Conservation (phyloP, 2,797 vertebrate species). For the Geotrypetes seraphini region DNA sequence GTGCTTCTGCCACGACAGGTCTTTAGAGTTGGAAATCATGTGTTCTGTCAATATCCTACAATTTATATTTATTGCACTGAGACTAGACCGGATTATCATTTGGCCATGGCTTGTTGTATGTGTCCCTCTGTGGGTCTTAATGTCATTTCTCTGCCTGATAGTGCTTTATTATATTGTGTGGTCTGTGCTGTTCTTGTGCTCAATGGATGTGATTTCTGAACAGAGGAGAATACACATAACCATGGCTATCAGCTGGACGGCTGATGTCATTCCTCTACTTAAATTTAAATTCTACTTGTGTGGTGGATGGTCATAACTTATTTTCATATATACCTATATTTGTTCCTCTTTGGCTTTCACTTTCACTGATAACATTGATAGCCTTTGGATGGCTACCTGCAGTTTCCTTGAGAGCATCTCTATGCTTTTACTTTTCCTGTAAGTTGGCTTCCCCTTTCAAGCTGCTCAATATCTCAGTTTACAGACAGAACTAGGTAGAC, state of each 20-base stretch:
- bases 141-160: conserved; percentile 93
- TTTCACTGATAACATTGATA: conserved; percentile 91
- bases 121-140: conserved; percentile 93
- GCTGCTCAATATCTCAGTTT: no score
- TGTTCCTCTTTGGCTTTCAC: conserved; percentile 93
- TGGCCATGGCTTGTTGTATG: conserved; percentile 98
- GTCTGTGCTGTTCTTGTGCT: conserved; percentile 90
- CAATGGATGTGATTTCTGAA: conserved; percentile 94
- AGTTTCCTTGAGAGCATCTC: no score
- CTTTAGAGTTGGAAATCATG: conserved; percentile 93
- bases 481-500: no score
- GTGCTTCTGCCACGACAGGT: conserved; percentile 94
- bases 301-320: conserved; percentile 81
- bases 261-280: conserved; percentile 86
- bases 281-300: conserved; percentile 88
- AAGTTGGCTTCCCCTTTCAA: no score
- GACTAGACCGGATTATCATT: conserved; percentile 85
- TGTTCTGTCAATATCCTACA: conserved; percentile 97
- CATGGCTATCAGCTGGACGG: conserved; percentile 97
- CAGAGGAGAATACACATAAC: conserved; percentile 93
- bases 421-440: no score
- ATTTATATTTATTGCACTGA: conserved; percentile 97
- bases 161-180: conserved; percentile 96
- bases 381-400: no score
- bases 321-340: conserved; percentile 92